A percentile compares a stretch with the other conserved stretches of the same genome.
phyloP scores from a whole-genome alignment of 2,888 invertebrate genomes.

The Cosmia pyralina region DNA sequence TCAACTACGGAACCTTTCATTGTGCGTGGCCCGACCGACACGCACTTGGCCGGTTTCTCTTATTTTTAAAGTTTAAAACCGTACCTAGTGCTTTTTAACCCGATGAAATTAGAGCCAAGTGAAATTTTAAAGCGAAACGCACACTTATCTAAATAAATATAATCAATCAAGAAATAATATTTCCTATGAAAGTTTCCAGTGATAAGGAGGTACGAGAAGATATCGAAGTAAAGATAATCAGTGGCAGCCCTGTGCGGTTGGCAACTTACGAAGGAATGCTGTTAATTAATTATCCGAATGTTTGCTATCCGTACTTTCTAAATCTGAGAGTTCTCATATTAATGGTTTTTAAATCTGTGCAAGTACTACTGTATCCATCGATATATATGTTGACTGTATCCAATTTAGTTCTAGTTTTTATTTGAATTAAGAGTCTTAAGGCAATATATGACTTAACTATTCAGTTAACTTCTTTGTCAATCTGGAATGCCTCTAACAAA shows the following conservation, averaged over 20 bases:
- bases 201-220: constrained; percentile 8
- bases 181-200: constrained; percentile 26
- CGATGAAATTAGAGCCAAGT: no score
- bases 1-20: no score
- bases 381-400: no score
- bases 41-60: no score
- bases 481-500: no score
- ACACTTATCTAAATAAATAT: neutral
- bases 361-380: no score
- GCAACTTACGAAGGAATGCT: constrained; percentile 59
- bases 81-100: no score
- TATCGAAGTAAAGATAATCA: constrained; percentile 28
- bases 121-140: neutral
- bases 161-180: constrained; percentile 30
- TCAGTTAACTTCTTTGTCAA: neutral
- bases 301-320: constrained; percentile 66
- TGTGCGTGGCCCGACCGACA: no score
- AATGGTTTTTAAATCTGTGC: constrained; percentile 39
- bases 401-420: neutral
- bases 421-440: neutral
- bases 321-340: constrained; percentile 46
- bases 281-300: constrained; percentile 63
- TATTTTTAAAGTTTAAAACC: no score
- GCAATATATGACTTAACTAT: neutral
- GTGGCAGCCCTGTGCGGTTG: constrained; percentile 46